Evolutionary conservation across 2,797 vertebrate genomes (phyloP).

Genomic region (Enteromius paludinosus): DNA sequence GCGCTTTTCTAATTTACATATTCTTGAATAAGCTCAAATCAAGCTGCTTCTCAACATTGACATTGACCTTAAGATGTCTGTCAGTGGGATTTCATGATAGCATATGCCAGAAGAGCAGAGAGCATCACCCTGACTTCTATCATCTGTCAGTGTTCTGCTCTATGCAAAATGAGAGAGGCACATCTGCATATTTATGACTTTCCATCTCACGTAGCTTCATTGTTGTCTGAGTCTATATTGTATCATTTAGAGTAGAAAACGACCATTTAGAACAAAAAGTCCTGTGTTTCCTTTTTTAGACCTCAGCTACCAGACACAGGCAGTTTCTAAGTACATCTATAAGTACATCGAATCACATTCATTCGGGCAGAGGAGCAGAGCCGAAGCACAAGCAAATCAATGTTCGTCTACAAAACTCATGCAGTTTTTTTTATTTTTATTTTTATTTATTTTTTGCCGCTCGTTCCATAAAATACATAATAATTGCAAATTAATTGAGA

Average conservation of each 20-base stretch:
- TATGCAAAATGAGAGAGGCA: slow-evolving; percentile 41
- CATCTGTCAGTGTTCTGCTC: slow-evolving; percentile 26
- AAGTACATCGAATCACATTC: neutral
- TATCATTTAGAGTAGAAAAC: slow-evolving; percentile 13
- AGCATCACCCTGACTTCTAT: slow-evolving; percentile 41
- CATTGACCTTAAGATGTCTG: slow-evolving; percentile 52
- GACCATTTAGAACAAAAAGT: slow-evolving; percentile 23
- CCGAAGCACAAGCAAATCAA: neutral
- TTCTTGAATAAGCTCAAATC: slow-evolving; percentile 50
- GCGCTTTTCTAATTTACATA: slow-evolving; percentile 37
- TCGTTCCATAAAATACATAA: neutral
- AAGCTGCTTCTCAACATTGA: slow-evolving; percentile 29
- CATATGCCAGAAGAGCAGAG: slow-evolving; percentile 34
- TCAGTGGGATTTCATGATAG: slow-evolving; percentile 28
- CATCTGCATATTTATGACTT: slow-evolving; percentile 57
- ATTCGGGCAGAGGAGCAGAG: neutral
- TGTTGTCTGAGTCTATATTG: slow-evolving; percentile 6
- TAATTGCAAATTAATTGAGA: neutral
- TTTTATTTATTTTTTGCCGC: neutral
- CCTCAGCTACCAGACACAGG: neutral
- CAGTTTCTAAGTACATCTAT: neutral
- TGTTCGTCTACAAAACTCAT: neutral
- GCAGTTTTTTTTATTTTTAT: neutral
- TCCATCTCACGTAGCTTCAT: slow-evolving; percentile 19
- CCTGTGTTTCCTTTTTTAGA: neutral